Percentiles rank a stretch among this genome's conserved stretches.
phyloP scores from a whole-genome alignment of 2,113 vertebrate genomes.

The Tauraco erythrolophus region DNA sequence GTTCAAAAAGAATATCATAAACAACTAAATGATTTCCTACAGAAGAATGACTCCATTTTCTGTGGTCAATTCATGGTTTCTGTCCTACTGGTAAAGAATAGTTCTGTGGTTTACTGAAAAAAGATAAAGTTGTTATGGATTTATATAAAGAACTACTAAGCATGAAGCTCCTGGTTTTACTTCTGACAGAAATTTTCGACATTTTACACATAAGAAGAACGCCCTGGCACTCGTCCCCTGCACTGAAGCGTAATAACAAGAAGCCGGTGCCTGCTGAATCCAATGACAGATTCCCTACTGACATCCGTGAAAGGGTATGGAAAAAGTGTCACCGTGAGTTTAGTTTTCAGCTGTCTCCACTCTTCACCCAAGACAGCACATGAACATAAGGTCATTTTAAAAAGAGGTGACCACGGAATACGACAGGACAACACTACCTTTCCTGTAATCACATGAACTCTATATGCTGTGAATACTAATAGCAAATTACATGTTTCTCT shows the following conservation, averaged over 20 bases:
- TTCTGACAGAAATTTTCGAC: neutral
- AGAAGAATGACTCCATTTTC: neutral
- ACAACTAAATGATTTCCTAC: neutral
- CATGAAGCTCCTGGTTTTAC: neutral
- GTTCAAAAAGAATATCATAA: neutral
- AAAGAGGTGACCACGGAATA: neutral
- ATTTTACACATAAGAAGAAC: neutral
- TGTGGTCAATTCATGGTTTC: neutral
- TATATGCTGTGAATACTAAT: neutral
- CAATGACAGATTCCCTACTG: neutral
- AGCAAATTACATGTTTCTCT: neutral
- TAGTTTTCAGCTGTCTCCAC: neutral
- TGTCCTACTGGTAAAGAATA: neutral
- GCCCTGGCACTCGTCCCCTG: neutral
- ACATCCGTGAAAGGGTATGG: neutral
- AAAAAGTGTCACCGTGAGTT: neutral
- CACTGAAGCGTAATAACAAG: neutral
- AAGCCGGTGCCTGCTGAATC: neutral
- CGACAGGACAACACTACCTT: neutral
- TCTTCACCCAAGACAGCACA: neutral
- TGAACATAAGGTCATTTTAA: fast-evolving
- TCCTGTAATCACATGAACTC: neutral
- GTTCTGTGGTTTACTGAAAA: neutral
- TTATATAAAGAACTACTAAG: neutral
- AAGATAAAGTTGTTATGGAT: neutral